A percentile compares a stretch with the other conserved stretches of the same genome.
Conservation (phyloP, 2,888 invertebrate genomes). For the Zygaena filipendulae region DNA sequence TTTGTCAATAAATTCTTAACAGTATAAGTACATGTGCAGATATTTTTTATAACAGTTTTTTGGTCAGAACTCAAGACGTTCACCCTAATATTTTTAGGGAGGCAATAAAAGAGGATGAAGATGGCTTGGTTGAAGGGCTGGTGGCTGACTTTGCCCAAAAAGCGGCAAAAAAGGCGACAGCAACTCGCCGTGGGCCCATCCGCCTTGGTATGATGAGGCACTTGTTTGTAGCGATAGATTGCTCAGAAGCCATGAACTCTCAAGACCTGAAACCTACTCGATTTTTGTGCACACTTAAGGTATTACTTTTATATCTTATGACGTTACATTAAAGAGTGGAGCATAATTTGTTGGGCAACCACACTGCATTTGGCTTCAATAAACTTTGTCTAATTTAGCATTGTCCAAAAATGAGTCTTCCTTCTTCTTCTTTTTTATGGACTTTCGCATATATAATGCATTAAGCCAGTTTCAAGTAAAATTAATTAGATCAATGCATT, state of each 20-base stretch:
- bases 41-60: constrained; percentile 5
- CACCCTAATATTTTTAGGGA: constrained; percentile 79
- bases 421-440: too few species aligned
- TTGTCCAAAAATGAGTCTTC: neutral
- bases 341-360: too few species aligned
- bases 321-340: too few species aligned
- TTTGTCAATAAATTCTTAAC: neutral
- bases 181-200: constrained; percentile 78
- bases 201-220: constrained; percentile 99
- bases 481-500: too few species aligned
- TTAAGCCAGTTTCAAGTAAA: too few species aligned
- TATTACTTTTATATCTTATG: constrained; percentile 44
- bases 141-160: constrained; percentile 93
- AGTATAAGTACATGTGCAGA: neutral
- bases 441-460: too few species aligned
- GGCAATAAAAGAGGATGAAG: constrained; percentile 95
- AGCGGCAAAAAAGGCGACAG: constrained; percentile 83
- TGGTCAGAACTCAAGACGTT: too few species aligned
- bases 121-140: constrained; percentile 89
- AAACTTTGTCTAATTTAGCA: too few species aligned
- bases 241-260: constrained; percentile 93
- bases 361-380: neutral
- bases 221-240: constrained; percentile 89
- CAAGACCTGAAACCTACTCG: constrained; percentile 96
- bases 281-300: constrained; percentile 87